phyloP scores from a whole-genome alignment of 2,113 vertebrate species.

The Microtus ochrogaster region DNA sequence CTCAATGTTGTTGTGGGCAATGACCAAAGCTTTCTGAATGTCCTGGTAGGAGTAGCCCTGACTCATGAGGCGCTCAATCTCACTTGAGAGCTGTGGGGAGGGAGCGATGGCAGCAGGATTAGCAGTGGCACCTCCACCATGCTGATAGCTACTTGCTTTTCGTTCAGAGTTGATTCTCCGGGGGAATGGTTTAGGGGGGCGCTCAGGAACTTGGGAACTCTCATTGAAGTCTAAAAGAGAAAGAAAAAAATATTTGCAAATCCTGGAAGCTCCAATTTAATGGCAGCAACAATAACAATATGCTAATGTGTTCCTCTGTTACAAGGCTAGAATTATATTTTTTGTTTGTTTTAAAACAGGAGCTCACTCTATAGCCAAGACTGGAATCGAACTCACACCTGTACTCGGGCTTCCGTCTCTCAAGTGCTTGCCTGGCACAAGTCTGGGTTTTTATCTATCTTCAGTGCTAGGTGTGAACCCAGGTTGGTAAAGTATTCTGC shows the following conservation, averaged over 20 bases:
- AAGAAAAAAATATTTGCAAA: constrained; percentile 14
- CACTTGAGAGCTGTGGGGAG: constrained; percentile 93
- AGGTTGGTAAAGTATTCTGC: neutral
- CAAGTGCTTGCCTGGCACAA: neutral
- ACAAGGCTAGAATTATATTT: neutral
- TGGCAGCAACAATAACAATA: neutral
- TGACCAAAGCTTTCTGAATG: constrained; percentile 99
- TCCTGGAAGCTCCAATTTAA: neutral
- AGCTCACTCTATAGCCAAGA: neutral
- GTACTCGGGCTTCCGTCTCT: neutral
- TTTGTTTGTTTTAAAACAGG: neutral
- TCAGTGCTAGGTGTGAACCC: neutral
- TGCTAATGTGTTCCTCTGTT: neutral
- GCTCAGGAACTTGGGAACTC: constrained; percentile 92
- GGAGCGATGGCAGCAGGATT: neutral
- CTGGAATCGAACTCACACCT: neutral
- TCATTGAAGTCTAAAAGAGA: constrained; percentile 88
- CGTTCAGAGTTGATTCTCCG: constrained; percentile 95
- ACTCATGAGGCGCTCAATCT: constrained; percentile 96
- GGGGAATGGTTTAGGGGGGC: constrained; percentile 96
- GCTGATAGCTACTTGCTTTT: constrained; percentile 90
- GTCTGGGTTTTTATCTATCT: neutral
- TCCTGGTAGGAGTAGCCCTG: constrained; percentile 99
- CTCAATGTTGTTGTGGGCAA: constrained; percentile 99
- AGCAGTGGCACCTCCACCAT: constrained; percentile 73